Evolutionary conservation across 2,113 vertebrate species (phyloP), one percentile per base, ranked within the genome.

Genomic region (Isurus oxyrinchus): DNA sequence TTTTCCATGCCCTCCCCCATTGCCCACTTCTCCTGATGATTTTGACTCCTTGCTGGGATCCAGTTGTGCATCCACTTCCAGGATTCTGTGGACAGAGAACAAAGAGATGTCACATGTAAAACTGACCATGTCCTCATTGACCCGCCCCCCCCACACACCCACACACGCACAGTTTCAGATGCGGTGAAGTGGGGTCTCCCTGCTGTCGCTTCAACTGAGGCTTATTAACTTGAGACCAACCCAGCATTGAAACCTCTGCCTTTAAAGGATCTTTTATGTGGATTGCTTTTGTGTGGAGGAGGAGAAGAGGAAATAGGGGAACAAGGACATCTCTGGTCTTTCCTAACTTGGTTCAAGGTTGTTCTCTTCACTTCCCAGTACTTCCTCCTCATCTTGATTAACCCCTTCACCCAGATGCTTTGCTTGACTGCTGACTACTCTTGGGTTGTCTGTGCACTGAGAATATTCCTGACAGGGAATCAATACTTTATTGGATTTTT

Each of bases 311-410:
- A 27, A 7, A 40, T 1, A 2, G 11, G 0, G n/a, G 35, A 19
- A 35, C 49, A 21, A 19, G 23, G 66, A 25, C 2, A n/a, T 94
- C 94, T 94, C 95, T 72, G 67, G 91, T 86, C 96, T 96, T 96
- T 96, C 31, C 91, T 96, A 94, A 96, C 90, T 97, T 23, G 14
- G 10, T 91, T 91, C 55, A 57, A 81, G n/a, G 53, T 55, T 55
- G 49, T 31, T 91, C 88, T 35, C 11, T 57, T 27, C 1, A 25
- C 23, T 25, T 5, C 25, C 21, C 21, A 55, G 86, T 55, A 21
- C 57, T 93, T 59, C 19, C 13, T 16, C 14, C 35, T 59, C 27
- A 5, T 21, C 53, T 14, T 91, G 11, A 31, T 27, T 35, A 91
- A 91, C 55, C 27, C 40, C 11, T 40, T 90, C 86, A 55, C 0